Conservation (phyloP, 1,140 invertebrate species). For the Drosophila santomea region DNA sequence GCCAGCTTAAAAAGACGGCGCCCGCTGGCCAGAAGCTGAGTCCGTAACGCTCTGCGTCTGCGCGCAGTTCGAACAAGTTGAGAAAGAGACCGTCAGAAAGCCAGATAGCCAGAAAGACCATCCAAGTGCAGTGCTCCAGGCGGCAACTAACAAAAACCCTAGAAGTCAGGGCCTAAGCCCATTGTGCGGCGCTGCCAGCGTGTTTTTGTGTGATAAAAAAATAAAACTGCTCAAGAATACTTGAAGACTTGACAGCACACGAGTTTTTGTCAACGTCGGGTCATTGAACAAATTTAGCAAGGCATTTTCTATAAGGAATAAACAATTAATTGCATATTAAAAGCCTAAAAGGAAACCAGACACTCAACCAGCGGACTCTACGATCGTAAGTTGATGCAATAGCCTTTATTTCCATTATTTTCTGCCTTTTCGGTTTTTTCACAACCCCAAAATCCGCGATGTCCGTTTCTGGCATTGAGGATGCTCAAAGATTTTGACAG, state of each 20-base stretch:
- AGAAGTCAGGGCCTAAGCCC: constrained; percentile 34
- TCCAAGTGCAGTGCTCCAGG: constrained; percentile 29
- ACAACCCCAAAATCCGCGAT: constrained; percentile 27
- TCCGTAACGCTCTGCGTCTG: constrained; percentile 76
- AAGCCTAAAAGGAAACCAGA: constrained; percentile 64
- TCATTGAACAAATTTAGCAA: constrained; percentile 39
- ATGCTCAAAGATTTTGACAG: constrained; percentile 51
- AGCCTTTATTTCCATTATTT: constrained; percentile 33
- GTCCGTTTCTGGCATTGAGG: constrained; percentile 65
- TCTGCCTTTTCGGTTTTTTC: constrained; percentile 21
- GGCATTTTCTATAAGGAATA: constrained; percentile 59
- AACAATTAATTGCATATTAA: constrained; percentile 45
- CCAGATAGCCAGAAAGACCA: not conserved
- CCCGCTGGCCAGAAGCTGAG: constrained; percentile 59
- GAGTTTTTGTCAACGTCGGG: constrained; percentile 27
- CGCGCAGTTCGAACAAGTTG: constrained; percentile 71
- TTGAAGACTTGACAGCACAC: constrained; percentile 11
- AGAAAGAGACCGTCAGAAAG: constrained; percentile 9
- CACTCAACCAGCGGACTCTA: constrained; percentile 17
- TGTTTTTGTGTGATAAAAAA: constrained; percentile 26
- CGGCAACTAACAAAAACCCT: constrained; percentile 26
- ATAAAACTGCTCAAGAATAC: constrained; percentile 10
- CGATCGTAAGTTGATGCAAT: constrained; percentile 62
- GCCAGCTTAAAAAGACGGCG: constrained; percentile 65
- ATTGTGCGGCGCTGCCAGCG: constrained; percentile 11